A percentile compares a stretch with the other conserved stretches of the same genome.
phyloP scores from a whole-genome alignment of 1,140 invertebrate species.

The Hesperophylax magnus region DNA sequence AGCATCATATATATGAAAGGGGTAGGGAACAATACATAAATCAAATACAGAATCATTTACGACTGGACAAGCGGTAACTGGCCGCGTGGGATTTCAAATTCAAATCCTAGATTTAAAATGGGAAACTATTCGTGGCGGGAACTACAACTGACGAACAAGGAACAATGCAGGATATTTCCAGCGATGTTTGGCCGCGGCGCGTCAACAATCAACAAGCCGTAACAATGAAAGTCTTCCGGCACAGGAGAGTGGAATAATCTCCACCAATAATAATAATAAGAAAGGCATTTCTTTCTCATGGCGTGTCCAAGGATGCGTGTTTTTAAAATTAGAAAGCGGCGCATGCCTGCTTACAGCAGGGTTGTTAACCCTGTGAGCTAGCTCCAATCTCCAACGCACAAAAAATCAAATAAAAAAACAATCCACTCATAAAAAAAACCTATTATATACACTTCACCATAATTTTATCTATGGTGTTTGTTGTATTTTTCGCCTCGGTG shows the following conservation, averaged over 20 bases:
- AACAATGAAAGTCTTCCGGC: conserved; percentile 39
- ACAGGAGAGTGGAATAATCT: conserved; percentile 18
- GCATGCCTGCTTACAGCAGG: conserved; percentile 36
- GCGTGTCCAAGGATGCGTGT: conserved; percentile 44
- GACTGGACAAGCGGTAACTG: too few species aligned
- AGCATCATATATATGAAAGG: too few species aligned
- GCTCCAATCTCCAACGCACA: background rate
- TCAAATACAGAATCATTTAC: too few species aligned
- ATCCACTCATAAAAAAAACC: background rate
- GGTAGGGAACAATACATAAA: too few species aligned
- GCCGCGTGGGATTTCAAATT: background rate
- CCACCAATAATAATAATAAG: conserved; percentile 5
- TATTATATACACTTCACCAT: background rate
- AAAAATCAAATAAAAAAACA: conserved; percentile 19
- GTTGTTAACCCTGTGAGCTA: conserved; percentile 43
- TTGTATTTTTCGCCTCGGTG: conserved; percentile 7
- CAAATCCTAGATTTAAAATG: background rate
- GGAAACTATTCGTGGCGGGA: conserved; percentile 19
- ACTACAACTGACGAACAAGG: too few species aligned
- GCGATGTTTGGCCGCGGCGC: background rate
- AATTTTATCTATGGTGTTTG: background rate
- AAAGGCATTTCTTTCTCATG: conserved; percentile 39
- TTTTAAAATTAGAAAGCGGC: conserved; percentile 49
- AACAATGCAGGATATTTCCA: conserved; percentile 37
- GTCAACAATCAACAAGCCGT: conserved; percentile 12